A percentile compares a stretch with the other conserved stretches of the same genome.
These are phyloP conservation scores for Neostethus bicornis DNA, from an alignment of 2,797 vertebrate genomes.

Conservation along the genomic window DNA sequence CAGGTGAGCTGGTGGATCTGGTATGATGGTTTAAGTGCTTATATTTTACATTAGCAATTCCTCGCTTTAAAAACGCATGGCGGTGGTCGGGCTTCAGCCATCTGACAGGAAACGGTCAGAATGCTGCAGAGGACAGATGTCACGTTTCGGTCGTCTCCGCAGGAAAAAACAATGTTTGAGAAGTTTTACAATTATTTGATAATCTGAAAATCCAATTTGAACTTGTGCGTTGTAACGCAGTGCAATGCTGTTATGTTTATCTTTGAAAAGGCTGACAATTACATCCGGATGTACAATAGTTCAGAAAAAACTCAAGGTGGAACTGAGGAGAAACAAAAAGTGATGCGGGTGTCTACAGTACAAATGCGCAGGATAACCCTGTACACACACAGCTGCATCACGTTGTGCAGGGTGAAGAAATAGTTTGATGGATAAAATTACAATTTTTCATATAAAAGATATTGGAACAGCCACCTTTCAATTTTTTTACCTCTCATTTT, in stretches of 20 bases:
- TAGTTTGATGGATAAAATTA: slow-evolving; percentile 37
- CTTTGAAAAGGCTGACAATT: slow-evolving; percentile 28
- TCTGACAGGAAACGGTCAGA: slow-evolving; percentile 41
- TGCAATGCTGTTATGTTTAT: slow-evolving; percentile 36
- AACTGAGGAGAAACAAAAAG: slow-evolving; percentile 42
- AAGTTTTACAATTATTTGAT: slow-evolving; percentile 32
- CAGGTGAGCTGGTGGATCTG: slow-evolving; percentile 55
- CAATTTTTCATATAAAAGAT: slow-evolving; percentile 41
- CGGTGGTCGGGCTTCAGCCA: slow-evolving; percentile 47
- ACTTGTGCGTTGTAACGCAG: slow-evolving; percentile 36
- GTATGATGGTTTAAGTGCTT: slow-evolving; percentile 71
- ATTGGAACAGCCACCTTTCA: slow-evolving; percentile 35
- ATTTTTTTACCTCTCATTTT: slow-evolving; percentile 33
- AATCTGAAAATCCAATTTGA: slow-evolving; percentile 49
- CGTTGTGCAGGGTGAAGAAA: slow-evolving; percentile 41
- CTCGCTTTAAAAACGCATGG: slow-evolving; percentile 51
- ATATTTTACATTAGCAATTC: slow-evolving; percentile 64
- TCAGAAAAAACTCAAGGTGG: slow-evolving; percentile 21
- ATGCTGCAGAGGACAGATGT: slow-evolving; percentile 55
- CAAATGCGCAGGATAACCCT: slow-evolving; percentile 53
- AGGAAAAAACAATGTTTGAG: slow-evolving; percentile 42
- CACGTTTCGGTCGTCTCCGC: slow-evolving; percentile 61
- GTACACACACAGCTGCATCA: slow-evolving; percentile 25
- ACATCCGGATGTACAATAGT: slow-evolving; percentile 28
- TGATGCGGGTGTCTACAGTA: slow-evolving; percentile 54